phyloP scores from a whole-genome alignment of 2,113 vertebrate genomes.

The Tachysurus vachellii region DNA sequence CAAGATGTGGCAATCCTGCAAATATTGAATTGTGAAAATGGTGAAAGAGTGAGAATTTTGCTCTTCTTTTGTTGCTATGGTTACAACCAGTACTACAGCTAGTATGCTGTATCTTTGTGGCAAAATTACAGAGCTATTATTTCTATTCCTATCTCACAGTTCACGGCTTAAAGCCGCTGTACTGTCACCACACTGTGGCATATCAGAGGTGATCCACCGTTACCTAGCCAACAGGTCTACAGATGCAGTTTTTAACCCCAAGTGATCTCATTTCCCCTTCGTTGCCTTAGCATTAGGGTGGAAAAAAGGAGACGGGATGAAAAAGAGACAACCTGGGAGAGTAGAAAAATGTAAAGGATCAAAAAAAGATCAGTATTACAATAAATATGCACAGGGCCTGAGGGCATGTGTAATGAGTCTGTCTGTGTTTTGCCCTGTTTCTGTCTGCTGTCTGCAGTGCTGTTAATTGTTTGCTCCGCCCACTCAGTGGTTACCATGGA shows the following conservation, averaged over 20 bases:
- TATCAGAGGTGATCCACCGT: neutral
- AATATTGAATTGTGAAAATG: neutral
- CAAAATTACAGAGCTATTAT: conserved; percentile 35
- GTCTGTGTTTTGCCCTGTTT: no score
- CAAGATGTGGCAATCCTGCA: neutral
- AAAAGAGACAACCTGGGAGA: neutral
- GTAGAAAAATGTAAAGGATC: neutral
- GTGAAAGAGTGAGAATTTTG: neutral
- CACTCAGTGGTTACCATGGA: no score
- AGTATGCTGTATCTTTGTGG: conserved; percentile 14
- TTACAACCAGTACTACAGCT: conserved; percentile 38
- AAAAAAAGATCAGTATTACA: neutral
- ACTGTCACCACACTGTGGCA: neutral
- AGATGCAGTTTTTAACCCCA: neutral
- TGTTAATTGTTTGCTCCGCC: no score
- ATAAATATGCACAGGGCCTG: neutral
- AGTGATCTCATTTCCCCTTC: conserved; percentile 28
- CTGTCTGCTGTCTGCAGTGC: no score
- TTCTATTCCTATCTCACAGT: conserved; percentile 13
- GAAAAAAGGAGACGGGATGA: neutral
- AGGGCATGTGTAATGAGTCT: no score
- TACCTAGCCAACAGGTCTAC: neutral
- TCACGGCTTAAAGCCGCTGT: neutral
- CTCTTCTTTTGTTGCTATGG: conserved; percentile 45
- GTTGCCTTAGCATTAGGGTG: conserved; percentile 19